Evolutionary conservation across 2,797 vertebrate species (phyloP), one percentile per base, ranked within the genome.

Genomic region (Argya squamiceps): DNA sequence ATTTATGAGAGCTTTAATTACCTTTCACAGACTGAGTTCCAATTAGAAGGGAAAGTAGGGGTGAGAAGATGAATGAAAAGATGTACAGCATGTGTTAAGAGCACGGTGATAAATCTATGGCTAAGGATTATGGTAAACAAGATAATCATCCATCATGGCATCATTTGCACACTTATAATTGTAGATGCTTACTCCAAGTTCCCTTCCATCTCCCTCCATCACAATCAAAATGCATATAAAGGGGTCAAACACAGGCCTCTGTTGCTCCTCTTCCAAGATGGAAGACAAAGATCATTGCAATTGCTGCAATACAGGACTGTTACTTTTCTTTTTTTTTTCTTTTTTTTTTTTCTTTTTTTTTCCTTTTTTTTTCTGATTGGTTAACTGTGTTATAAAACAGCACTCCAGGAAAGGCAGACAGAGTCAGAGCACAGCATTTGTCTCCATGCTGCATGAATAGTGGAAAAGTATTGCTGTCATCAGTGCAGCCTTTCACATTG

Each of bases 1-100:
- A 96, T 97, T 97, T 97, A 97, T 96, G 96, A 93, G 90, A 46
- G 52, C 36, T 94, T 95, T 97, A 97, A 97, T 97, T 97, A 95
- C 71, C 15, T 91, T 93, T 97, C 79, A 58, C 80, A 96, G 94
- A 60, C 91, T 91, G 92, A 92, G 71, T 92, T 97, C 79, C 92
- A 94, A 92, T 96, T 97, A 96, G 79, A 95, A 96, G 24, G 43
- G 36, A 78, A 75, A 24, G 50, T 18, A 14, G 11, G 8, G 9
- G 3, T 21, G 21, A n/a, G 34, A 53, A 49, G 15, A 41, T 18
- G 43, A 50, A 88, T 27, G 12, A 47, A 65, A 88, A 95, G 53
- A 92, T 64, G 52, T 88, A 58, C 36, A 53, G 81, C 36, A 29
- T 79, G 68, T 46, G 36, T 88, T 93, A 67, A 93, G 75, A 92